Base-by-base conservation (phyloP, 1,140 invertebrate genomes). In the Drosophila neocordata region DNA sequence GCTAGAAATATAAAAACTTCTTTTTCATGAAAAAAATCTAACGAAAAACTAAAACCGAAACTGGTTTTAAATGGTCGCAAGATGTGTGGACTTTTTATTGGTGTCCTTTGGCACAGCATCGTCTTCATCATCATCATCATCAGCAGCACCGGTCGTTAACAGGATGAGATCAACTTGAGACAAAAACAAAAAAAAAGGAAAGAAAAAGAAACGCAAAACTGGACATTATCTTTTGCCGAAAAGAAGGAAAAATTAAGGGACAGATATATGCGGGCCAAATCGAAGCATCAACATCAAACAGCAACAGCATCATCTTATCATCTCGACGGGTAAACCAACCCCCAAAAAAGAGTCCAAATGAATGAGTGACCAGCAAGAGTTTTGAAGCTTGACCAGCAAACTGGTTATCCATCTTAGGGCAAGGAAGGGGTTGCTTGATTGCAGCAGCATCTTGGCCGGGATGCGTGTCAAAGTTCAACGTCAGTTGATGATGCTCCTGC, bases 401-500 rank as follows among this genome's bases (percentile, higher is more conserved):
- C 65, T 58, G 75, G 67, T 73, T 80, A 69, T 27, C 53, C 53
- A 56, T 56, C 76, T 65, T 68, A 65, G 68, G 66, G 48, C 58
- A 60, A 37, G 37, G 68, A 58, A 69, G 65, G 73, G 69, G 78
- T 72, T 78, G 80, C 31, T 59, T 52, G 31, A 1, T 22, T 27
- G 38, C 63, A 70, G 64, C 76, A 13, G 64, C 71, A 79, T 87
- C 83, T 88, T 82, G 83, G 82, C 78, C 82, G 83, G 75, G 75
- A 76, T 88, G 82, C 73, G 68, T 85, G 89, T 90, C 89, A 90
- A 90, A 90, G 89, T 90, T 90, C 88, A 90, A 55, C 73, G 74
- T 71, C 65, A 51, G 58, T 59, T 61, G 15, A 20, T 73, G 69
- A 65, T 78, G 75, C 66, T 75, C 75, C 12, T 35, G 27, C 13